Evolutionary conservation across 2,888 invertebrate species (phyloP).

Genomic region (Sialis lutaria): DNA sequence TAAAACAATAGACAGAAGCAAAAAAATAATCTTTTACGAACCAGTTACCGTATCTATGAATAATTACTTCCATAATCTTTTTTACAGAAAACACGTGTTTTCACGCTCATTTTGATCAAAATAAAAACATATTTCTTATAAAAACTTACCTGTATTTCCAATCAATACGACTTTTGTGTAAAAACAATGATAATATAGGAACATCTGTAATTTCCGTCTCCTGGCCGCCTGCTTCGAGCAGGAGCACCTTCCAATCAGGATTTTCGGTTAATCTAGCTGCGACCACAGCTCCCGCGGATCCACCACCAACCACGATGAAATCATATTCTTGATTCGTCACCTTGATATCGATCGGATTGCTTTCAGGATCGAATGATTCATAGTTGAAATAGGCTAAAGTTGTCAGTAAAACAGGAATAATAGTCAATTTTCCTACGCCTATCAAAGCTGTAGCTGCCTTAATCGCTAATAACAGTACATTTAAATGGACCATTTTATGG

Average conservation of each 20-base stretch:
- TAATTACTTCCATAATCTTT: too few relatives aligned
- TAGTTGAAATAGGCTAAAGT: conserved; percentile 70
- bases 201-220: conserved; percentile 79
- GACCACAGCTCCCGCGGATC: conserved; percentile 70
- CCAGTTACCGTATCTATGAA: too few relatives aligned
- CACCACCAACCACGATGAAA: conserved; percentile 67
- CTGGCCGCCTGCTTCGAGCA: conserved; percentile 74
- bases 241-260: conserved; percentile 57
- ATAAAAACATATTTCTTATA: neutral
- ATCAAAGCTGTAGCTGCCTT: conserved; percentile 53
- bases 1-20: too few relatives aligned
- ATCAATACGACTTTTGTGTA: conserved; percentile 79
- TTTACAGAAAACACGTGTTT: too few relatives aligned
- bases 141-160: conserved; percentile 66
- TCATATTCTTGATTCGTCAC: conserved; percentile 54
- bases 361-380: conserved; percentile 71
- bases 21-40: too few relatives aligned
- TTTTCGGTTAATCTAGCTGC: conserved; percentile 67
- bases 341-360: conserved; percentile 52
- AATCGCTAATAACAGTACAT: conserved; percentile 43
- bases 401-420: conserved; percentile 58
- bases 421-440: conserved; percentile 53
- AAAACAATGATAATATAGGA: conserved; percentile 67
- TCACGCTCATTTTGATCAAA: too few relatives aligned
- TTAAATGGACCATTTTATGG: conserved; percentile 9